Base-by-base conservation (phyloP, 2,797 vertebrate species). In the Tamandua tetradactyla region DNA sequence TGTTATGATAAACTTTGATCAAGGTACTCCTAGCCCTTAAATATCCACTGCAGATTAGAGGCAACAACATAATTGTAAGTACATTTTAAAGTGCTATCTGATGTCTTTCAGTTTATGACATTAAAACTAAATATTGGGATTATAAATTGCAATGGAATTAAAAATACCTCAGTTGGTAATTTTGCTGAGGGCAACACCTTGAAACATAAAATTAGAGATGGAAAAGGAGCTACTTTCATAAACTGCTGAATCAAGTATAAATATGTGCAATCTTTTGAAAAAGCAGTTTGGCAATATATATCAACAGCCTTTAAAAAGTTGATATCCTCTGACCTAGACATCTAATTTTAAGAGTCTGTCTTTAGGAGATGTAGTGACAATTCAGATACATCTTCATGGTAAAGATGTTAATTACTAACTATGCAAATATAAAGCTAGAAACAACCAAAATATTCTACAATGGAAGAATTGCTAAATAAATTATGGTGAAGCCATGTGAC, bases 81-180 rank as follows among this genome's bases (percentile, higher is more conserved):
- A 32, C 64, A 88, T 72, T 93, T 90, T 88, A 69, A 75, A 35
- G 59, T 64, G 23, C 12, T 78, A 18, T 86, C 17, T 87, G 35
- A 87, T 84, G 61, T 0, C 23, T 94, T 91, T 95, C 27, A 72
- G 32, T 80, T 79, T 75, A 30, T 76, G 61, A 2, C 14, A 81
- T 87, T 91, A 75, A 92, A 74, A 75, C 10, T 68, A 78, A 89
- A 64, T 52, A 13, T 76, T 92, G 30, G 52, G 80, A 49, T 66
- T 81, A 62, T 93, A 95, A 93, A 66, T 94, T 83, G 57, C 7
- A 80, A 57, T 74, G 30, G 3, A 87, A 84, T 87, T 93, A 83
- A 83, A 83, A 87, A 57, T 76, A 3, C n/a, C 52, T 93, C 10
- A 72, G 6, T 86, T 61, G 57, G 17, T 78, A 42, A 44, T 75